These are phyloP conservation scores for Dioctria rufipes DNA, from an alignment of 2,888 invertebrate species.

Conservation along the genomic window DNA sequence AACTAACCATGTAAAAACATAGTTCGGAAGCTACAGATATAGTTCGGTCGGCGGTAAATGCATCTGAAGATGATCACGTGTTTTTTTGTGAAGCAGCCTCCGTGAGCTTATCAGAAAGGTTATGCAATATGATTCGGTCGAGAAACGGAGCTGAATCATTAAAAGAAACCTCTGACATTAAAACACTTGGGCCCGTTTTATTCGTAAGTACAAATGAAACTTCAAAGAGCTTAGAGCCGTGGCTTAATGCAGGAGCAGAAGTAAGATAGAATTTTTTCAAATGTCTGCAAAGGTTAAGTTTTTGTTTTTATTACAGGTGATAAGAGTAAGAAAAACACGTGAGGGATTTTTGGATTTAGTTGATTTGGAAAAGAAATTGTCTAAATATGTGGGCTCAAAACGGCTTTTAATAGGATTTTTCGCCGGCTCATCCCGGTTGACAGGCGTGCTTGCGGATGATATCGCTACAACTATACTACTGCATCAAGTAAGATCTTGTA, in stretches of 20 bases:
- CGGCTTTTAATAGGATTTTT: constrained; percentile 87
- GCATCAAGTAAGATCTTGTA: constrained; percentile 72
- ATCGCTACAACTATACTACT: constrained; percentile 85
- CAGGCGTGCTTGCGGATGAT: constrained; percentile 89
- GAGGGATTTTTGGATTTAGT: constrained; percentile 86
- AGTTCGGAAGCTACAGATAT: constrained; percentile 88
- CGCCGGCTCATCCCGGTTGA: constrained; percentile 89
- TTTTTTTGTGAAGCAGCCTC: constrained; percentile 73
- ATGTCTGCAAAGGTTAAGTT: constrained; percentile 41
- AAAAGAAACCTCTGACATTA: constrained; percentile 20
- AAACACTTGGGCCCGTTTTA: constrained; percentile 55
- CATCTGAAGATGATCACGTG: constrained; percentile 86
- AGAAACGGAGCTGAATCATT: neutral
- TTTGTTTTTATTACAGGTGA: constrained; percentile 74
- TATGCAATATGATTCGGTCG: constrained; percentile 57
- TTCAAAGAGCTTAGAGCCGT: constrained; percentile 84
- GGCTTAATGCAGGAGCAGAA: constrained; percentile 85
- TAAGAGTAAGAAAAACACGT: constrained; percentile 83
- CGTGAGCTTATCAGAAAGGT: constrained; percentile 58
- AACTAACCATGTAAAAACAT: constrained; percentile 1
- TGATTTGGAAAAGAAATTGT: constrained; percentile 81
- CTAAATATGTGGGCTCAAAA: constrained; percentile 76
- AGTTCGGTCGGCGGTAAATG: constrained; percentile 84
- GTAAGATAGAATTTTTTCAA: constrained; percentile 71
- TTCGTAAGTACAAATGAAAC: constrained; percentile 81